Percentiles rank a stretch among this genome's conserved stretches.
Evolutionary conservation across 1,140 invertebrate genomes (phyloP).

Genomic region (Colletes latitarsis): DNA sequence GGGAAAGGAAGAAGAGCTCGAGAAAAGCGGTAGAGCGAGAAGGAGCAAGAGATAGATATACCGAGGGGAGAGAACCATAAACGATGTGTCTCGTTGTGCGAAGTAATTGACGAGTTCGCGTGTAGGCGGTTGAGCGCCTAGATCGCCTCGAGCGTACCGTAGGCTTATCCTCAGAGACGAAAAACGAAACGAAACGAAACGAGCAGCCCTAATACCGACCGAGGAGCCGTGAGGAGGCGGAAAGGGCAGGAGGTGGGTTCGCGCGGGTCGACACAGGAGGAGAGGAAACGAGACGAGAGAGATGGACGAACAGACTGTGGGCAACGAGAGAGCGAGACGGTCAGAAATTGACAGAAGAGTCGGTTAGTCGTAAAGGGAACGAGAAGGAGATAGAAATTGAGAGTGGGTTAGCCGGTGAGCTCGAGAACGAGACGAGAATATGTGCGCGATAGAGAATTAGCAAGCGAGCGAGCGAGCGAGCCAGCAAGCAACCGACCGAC

Average conservation of each 20-base stretch:
- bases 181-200: constrained; percentile 53
- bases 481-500: constrained; percentile 5
- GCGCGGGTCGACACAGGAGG: constrained; percentile 28
- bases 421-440: constrained; percentile 8
- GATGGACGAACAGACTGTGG: background rate
- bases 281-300: constrained; percentile 26
- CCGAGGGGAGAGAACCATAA: constrained; percentile 55
- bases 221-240: background rate
- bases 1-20: background rate
- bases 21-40: constrained; percentile 21
- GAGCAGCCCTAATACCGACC: too few species aligned
- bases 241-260: constrained; percentile 31
- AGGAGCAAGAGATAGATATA: constrained; percentile 15
- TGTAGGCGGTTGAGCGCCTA: constrained; percentile 74
- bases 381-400: constrained; percentile 37
- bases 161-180: constrained; percentile 65
- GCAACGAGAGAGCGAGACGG: background rate
- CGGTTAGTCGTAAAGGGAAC: constrained; percentile 43
- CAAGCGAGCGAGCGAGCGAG: constrained; percentile 5
- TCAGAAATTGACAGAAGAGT: constrained; percentile 42
- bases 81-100: constrained; percentile 75
- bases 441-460: constrained; percentile 32
- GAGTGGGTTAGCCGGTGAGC: constrained; percentile 31
- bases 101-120: constrained; percentile 78
- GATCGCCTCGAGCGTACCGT: constrained; percentile 70